Evolutionary conservation across 2,797 vertebrate species (phyloP), one percentile per base, ranked within the genome.

Genomic region (Pipistrellus kuhlii): DNA sequence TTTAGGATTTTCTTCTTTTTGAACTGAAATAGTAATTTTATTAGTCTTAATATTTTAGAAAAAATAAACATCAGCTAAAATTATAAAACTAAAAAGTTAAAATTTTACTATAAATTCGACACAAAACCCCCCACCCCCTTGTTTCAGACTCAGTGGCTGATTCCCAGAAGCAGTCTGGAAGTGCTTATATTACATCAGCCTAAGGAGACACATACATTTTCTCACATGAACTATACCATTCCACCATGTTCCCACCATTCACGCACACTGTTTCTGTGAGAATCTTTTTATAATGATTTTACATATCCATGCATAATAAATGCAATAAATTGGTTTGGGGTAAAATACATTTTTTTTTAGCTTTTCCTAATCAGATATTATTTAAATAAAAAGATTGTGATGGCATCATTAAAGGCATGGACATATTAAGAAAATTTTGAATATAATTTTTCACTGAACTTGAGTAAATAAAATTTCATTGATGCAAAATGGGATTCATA

Each of bases 341-440:
- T 88, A 75, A 86, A 75, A 75, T 8, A 69, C 30, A 53, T 41
- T 75, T 88, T 44, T 44, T 64, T 3, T 51, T 81, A 21, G 30
- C 35, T 88, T 80, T 88, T 55, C 35, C 32, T 69, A 15, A 41
- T 15, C 13, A 69, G 30, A 14, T 4, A 32, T 20, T 44, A 68
- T 73, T 93, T 91, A 91, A 80, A 84, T 27, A 93, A 83, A 77
- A 77, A 12, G 18, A 53, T n/a, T 73, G 38, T 57, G 38, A 85
- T 13, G 10, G 9, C 11, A 59, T 59, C 76, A 72, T 59, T 75
- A 53, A 69, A 84, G 64, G 14, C 25, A 85, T 46, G 35, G 59
- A 11, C 3, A 25, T 69, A 75, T 68, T 27, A 66, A 66, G 57
- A 84, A 72, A 84, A 91, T 7, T n/a, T 66, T 57, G 13, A 48